Conservation (phyloP, 2,113 vertebrate genomes). For the Cyanistes caeruleus region DNA sequence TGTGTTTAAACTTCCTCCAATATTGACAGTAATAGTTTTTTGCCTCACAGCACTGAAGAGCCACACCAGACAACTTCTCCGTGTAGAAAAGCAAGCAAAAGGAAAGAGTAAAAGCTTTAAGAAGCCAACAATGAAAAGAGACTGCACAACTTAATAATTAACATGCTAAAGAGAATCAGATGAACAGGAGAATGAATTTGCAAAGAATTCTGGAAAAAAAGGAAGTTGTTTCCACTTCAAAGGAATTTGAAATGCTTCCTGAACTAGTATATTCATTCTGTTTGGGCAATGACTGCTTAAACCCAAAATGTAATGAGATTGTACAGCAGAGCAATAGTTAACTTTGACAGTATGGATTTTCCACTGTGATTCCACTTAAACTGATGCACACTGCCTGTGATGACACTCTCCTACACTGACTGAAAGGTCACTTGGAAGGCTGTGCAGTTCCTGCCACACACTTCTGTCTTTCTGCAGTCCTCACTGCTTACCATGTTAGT, state of each 20-base stretch:
- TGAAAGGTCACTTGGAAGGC: background rate
- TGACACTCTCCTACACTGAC: background rate
- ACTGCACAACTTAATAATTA: background rate
- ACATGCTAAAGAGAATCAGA: background rate
- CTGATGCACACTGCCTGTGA: fast-evolving
- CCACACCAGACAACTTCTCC: background rate
- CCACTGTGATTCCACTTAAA: background rate
- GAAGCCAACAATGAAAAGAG: background rate
- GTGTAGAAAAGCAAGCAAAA: background rate
- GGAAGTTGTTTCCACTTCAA: background rate
- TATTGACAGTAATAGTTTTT: background rate
- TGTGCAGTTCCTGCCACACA: background rate
- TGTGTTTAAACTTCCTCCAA: background rate
- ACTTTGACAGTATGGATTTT: background rate
- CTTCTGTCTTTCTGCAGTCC: background rate
- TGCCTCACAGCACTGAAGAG: background rate
- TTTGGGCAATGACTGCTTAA: background rate
- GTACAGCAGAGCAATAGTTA: background rate
- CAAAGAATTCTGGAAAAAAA: background rate
- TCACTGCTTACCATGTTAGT: background rate
- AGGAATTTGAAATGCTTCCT: background rate
- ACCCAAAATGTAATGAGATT: background rate
- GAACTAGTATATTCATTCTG: background rate
- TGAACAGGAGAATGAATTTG: fast-evolving
- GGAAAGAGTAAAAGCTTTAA: background rate